phyloP scores from a whole-genome alignment of 2,888 invertebrate species.

The Chironomus tentans region DNA sequence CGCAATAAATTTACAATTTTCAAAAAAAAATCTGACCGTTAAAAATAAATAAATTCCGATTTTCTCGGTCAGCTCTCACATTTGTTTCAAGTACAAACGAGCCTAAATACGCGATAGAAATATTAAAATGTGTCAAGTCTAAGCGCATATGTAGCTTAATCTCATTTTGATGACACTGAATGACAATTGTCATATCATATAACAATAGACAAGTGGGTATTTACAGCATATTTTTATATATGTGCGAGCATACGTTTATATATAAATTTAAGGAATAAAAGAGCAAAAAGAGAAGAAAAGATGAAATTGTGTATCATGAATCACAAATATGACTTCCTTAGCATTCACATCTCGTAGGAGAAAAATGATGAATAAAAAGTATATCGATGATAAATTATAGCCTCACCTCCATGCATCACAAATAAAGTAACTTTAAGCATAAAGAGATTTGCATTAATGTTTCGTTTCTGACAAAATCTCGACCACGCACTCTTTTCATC shows the following conservation, averaged over 20 bases:
- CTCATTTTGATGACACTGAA: constrained; percentile 5
- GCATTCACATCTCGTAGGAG: no score
- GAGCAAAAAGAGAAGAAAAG: not conserved
- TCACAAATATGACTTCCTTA: constrained; percentile 33
- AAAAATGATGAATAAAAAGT: no score
- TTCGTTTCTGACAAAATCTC: constrained; percentile 43
- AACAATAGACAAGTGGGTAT: not conserved
- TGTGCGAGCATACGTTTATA: not conserved
- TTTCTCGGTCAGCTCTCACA: no score
- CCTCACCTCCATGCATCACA: constrained; percentile 69
- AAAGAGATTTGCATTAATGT: constrained; percentile 66
- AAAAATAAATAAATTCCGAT: no score
- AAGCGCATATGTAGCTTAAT: constrained; percentile 1
- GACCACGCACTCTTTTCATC: not conserved
- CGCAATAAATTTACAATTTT: not conserved
- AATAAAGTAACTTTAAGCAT: constrained; percentile 75
- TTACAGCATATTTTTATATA: not conserved
- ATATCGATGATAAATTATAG: not conserved
- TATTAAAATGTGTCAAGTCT: not conserved
- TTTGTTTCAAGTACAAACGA: no score
- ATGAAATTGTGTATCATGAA: constrained; percentile 3
- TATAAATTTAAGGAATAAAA: not conserved
- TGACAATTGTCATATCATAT: not conserved
- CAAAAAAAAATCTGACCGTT: not conserved
- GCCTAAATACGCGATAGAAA: not conserved